Evolutionary conservation across 2,888 invertebrate genomes (phyloP).

Genomic region (Podabrus alpinus): DNA sequence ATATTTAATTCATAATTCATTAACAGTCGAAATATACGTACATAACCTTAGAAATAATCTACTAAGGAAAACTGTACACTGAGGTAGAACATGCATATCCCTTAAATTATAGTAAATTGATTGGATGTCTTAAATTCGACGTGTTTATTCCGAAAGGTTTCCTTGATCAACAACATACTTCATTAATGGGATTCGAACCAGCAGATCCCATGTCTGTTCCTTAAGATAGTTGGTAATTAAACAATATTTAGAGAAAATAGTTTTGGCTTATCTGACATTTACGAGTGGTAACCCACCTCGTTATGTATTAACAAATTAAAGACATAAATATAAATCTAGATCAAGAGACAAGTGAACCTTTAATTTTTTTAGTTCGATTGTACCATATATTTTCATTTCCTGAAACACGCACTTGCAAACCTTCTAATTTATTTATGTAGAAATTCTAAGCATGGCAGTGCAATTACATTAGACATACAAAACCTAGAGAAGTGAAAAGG

Average conservation of each 20-base stretch:
- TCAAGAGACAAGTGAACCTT: constrained; percentile 5
- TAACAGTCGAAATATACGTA: too few species aligned
- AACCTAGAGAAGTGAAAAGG: neutral
- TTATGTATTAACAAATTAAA: neutral
- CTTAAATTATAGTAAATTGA: too few species aligned
- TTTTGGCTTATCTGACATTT: neutral
- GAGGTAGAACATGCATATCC: too few species aligned
- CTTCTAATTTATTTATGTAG: constrained; percentile 5
- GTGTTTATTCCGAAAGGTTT: too few species aligned
- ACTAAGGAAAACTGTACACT: too few species aligned
- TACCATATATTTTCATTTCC: constrained; percentile 8
- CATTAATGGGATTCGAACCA: too few species aligned
- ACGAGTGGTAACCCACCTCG: neutral
- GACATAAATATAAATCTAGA: neutral
- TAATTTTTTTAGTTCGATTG: constrained; percentile 8
- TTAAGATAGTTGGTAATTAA: neutral
- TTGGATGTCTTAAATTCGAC: too few species aligned
- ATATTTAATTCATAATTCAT: neutral
- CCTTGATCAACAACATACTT: too few species aligned
- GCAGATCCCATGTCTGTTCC: neutral
- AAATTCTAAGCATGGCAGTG: constrained; percentile 6
- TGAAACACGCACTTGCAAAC: constrained; percentile 9
- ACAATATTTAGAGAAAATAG: neutral
- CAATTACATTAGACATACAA: constrained; percentile 8
- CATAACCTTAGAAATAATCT: too few species aligned